phyloP scores from a whole-genome alignment of 2,797 vertebrate genomes.

The Hippoglossus hippoglossus region DNA sequence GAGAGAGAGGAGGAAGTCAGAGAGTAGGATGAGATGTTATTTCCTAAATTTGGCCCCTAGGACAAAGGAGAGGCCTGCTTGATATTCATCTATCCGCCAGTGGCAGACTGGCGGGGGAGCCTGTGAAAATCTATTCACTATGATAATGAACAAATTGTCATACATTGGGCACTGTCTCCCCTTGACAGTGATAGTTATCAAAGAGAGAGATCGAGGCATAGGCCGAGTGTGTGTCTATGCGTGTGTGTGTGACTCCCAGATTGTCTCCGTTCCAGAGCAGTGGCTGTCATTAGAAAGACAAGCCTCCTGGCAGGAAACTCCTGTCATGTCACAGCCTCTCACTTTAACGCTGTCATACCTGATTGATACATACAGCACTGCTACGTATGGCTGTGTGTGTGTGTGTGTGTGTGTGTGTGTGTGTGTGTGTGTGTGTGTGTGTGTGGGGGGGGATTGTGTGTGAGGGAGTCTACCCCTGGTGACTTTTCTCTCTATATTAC shows the following conservation, averaged over 20 bases:
- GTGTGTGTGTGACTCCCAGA: constrained; percentile 64
- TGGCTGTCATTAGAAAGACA: constrained; percentile 89
- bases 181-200: constrained; percentile 89
- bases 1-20: constrained; percentile 26
- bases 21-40: constrained; percentile 81
- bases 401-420: constrained; percentile 16
- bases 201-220: constrained; percentile 82
- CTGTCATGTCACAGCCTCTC: constrained; percentile 85
- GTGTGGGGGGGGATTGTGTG: background rate
- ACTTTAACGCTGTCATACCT: constrained; percentile 86
- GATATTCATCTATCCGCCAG: constrained; percentile 87
- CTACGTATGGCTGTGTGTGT: constrained; percentile 15
- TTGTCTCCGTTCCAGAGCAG: constrained; percentile 84
- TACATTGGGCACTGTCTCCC: constrained; percentile 86
- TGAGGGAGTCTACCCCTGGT: constrained; percentile 1
- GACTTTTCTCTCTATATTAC: constrained; percentile 9
- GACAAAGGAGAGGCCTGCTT: constrained; percentile 85
- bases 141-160: constrained; percentile 90
- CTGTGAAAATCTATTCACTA: constrained; percentile 89
- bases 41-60: constrained; percentile 87
- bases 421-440: constrained; percentile 14
- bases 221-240: constrained; percentile 39
- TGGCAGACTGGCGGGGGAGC: constrained; percentile 84
- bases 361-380: constrained; percentile 82
- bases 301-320: constrained; percentile 85